phyloP scores from a whole-genome alignment of 2,113 vertebrate genomes.

The Melozone crissalis region DNA sequence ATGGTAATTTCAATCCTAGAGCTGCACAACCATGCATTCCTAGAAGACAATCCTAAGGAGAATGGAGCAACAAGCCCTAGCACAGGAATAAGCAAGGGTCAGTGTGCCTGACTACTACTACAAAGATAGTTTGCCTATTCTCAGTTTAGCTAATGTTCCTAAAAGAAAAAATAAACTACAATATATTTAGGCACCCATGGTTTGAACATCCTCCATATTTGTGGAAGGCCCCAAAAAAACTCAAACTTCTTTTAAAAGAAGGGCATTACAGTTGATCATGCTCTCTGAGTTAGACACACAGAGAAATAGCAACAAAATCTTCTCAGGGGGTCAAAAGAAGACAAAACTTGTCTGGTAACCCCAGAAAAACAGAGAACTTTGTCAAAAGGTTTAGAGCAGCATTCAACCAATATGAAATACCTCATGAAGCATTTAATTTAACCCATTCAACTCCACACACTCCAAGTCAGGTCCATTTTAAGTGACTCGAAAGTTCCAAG shows the following conservation, averaged over 20 bases:
- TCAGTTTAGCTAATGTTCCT: background rate
- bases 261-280: background rate
- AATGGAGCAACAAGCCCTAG: background rate
- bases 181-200: background rate
- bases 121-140: background rate
- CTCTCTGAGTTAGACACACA: rapidly evolving
- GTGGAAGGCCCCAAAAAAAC: background rate
- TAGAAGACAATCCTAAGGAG: background rate
- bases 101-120: background rate
- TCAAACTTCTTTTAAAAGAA: background rate
- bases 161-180: background rate
- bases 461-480: background rate
- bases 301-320: background rate
- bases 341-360: background rate
- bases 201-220: background rate
- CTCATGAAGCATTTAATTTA: background rate
- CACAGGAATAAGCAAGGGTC: background rate
- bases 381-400: background rate
- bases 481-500: background rate
- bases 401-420: background rate
- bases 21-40: background rate
- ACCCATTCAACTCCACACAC: rapidly evolving
- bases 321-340: background rate
- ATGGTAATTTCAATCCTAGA: background rate
- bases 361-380: background rate